Conservation (phyloP, 2,113 vertebrate genomes). For the Microcebus griseorufus region DNA sequence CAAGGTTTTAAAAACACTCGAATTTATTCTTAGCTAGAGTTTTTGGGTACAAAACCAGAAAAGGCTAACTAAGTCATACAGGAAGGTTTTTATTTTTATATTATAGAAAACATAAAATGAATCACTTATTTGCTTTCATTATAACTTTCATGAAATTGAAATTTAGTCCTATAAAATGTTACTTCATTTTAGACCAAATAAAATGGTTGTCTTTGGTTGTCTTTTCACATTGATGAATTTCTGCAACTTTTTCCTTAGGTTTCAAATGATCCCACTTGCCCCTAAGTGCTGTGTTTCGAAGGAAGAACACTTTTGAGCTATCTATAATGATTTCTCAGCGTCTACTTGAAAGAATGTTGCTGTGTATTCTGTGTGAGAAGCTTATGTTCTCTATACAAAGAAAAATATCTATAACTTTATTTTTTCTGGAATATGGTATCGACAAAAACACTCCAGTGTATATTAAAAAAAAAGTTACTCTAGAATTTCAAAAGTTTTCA, state of each 20-base stretch:
- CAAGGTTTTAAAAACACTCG: background rate
- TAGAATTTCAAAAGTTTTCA: constrained; percentile 26
- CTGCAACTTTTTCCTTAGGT: constrained; percentile 8
- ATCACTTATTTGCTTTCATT: constrained; percentile 57
- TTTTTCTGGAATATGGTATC: background rate
- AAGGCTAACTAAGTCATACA: background rate
- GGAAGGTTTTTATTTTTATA: constrained; percentile 21
- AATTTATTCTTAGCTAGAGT: background rate
- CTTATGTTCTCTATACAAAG: constrained; percentile 57
- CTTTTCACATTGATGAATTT: constrained; percentile 61
- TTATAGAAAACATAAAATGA: constrained; percentile 48
- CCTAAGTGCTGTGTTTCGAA: constrained; percentile 25
- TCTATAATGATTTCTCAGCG: constrained; percentile 41
- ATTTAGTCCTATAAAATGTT: constrained; percentile 44
- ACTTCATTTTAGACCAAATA: constrained; percentile 61
- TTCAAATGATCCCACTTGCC: constrained; percentile 65
- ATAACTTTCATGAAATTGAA: constrained; percentile 37
- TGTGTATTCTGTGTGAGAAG: background rate
- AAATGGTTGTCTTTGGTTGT: constrained; percentile 57
- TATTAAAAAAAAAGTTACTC: background rate
- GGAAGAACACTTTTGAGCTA: constrained; percentile 42
- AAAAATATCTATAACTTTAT: constrained; percentile 47
- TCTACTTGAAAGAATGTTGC: constrained; percentile 53
- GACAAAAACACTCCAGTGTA: background rate
- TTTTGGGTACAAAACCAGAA: background rate